Conservation (phyloP, 2,888 invertebrate genomes). For the Neoascia interrupta region DNA sequence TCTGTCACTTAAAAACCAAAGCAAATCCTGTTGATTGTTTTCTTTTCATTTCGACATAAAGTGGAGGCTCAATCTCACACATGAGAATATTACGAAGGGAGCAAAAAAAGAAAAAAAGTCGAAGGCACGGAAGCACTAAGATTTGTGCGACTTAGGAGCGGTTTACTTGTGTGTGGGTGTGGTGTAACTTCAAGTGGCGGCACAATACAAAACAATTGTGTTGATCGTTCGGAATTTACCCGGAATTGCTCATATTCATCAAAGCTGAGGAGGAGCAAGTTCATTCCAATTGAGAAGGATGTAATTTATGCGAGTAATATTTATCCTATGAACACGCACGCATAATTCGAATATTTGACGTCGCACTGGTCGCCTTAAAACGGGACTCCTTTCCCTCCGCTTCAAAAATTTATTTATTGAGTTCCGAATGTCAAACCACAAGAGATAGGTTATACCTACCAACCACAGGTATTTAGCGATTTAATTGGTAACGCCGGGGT, state of each 20-base stretch:
- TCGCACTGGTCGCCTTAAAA: slow-evolving; percentile 22
- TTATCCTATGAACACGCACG: slow-evolving; percentile 15
- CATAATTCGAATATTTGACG: slow-evolving; percentile 55
- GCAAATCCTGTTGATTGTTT: slow-evolving; percentile 54
- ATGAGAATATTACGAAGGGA: too few relatives aligned
- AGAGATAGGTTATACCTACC: too few relatives aligned
- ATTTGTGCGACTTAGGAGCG: too few relatives aligned
- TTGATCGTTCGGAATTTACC: slow-evolving; percentile 32
- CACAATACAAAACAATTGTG: slow-evolving; percentile 27
- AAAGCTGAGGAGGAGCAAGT: too few relatives aligned
- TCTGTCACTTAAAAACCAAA: slow-evolving; percentile 37
- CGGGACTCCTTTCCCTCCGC: too few relatives aligned
- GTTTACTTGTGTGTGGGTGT: too few relatives aligned
- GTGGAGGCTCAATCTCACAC: slow-evolving; percentile 20
- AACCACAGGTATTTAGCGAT: slow-evolving; percentile 28
- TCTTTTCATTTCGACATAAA: slow-evolving; percentile 41
- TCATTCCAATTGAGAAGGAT: slow-evolving; percentile 31
- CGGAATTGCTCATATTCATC: too few relatives aligned
- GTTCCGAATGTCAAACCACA: too few relatives aligned
- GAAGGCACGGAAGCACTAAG: too few relatives aligned
- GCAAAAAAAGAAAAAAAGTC: too few relatives aligned
- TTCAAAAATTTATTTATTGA: too few relatives aligned
- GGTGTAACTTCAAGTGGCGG: slow-evolving; percentile 2
- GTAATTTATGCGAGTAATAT: slow-evolving; percentile 16
- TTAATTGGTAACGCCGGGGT: slow-evolving; percentile 8